Evolutionary conservation across 37 sponge, comb jelly and placozoan species (phyloP).

Genomic region (Ephydatia muelleri): DNA sequence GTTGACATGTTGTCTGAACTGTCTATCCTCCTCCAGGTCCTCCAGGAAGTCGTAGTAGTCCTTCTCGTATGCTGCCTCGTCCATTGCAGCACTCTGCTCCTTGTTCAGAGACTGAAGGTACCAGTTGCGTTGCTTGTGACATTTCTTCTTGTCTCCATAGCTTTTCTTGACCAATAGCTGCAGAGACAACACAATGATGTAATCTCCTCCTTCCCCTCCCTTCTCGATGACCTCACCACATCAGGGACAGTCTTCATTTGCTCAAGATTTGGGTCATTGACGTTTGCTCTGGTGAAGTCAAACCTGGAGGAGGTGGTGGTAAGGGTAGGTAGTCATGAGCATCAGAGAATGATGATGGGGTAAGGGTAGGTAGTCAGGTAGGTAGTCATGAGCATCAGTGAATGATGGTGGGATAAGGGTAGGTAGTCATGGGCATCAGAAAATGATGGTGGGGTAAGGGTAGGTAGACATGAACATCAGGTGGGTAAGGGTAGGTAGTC

Average conservation of each 20-base stretch:
- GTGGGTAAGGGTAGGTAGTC: not conserved
- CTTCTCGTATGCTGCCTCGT: slow-evolving; percentile 30
- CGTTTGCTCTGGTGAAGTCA: slow-evolving; percentile 61
- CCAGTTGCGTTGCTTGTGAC: slow-evolving; percentile 87
- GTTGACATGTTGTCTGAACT: slow-evolving; percentile 82
- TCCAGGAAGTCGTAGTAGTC: slow-evolving; percentile 90
- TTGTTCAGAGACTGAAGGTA: slow-evolving; percentile 75
- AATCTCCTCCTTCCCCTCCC: slow-evolving; percentile 3
- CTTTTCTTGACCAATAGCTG: slow-evolving; percentile 93
- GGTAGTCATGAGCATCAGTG: not conserved
- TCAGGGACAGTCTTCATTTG: slow-evolving; percentile 68
- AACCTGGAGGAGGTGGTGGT: slow-evolving; percentile 24
- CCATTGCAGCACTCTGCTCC: slow-evolving; percentile 40
- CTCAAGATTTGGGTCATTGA: slow-evolving; percentile 77
- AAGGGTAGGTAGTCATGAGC: too few species aligned
- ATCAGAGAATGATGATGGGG: too few species aligned
- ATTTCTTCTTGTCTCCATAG: slow-evolving; percentile 84
- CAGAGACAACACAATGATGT: not conserved
- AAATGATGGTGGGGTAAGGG: not conserved
- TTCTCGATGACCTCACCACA: slow-evolving; percentile 65
- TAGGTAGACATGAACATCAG: not conserved
- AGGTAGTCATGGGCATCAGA: too few species aligned
- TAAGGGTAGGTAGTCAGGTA: not conserved
- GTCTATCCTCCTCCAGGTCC: slow-evolving; percentile 88
- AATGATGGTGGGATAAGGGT: not conserved